Evolutionary conservation across 2,113 vertebrate species (phyloP), one percentile per base, ranked within the genome.

Genomic region (Esox niger): DNA sequence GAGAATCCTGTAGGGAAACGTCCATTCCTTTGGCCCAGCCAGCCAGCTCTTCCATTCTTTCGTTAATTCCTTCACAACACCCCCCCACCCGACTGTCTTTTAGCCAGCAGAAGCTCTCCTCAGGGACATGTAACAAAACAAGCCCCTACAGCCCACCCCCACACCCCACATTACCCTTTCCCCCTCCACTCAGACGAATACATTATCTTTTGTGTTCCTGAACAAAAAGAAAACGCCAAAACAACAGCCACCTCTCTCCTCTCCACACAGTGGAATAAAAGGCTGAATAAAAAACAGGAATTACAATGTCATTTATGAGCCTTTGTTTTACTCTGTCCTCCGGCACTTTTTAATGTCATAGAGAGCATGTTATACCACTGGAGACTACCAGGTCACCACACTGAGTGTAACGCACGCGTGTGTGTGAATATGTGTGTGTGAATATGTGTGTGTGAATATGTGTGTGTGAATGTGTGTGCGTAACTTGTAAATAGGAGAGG

Each of bases 281-380:
- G 65, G 47, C 33, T 67, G 64, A 58, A 43, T 43, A 56, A 66
- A 70, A 62, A 64, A 54, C 56, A 69, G 76, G 82, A 80, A 86
- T 88, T 82, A 86, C 78, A 88, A 79, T 82, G 62, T 81, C 67
- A 84, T 85, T 84, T 59, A 79, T 77, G 65, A 75, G 33, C 56
- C 77, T 84, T 84, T 84, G 79, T 86, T 89, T 86, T 69, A 33
- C 9, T 23, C 52, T 71, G 71, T 74, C 76, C 76, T 70, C 38
- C 26, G 55, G 31, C 74, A n/a, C 49, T 35, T 57, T 57, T 56
- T 87, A 85, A 88, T 84, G 83, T 84, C 80, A 88, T 25, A 63
- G 56, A 79, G 59, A 68, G 72, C 54, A 58, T 70, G 67, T 79
- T 68, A 79, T 79, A 65, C 75, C 71, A 66, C 71, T 30, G 54